phyloP scores from a whole-genome alignment of 1,140 invertebrate genomes.

The Diuraphis noxia region DNA sequence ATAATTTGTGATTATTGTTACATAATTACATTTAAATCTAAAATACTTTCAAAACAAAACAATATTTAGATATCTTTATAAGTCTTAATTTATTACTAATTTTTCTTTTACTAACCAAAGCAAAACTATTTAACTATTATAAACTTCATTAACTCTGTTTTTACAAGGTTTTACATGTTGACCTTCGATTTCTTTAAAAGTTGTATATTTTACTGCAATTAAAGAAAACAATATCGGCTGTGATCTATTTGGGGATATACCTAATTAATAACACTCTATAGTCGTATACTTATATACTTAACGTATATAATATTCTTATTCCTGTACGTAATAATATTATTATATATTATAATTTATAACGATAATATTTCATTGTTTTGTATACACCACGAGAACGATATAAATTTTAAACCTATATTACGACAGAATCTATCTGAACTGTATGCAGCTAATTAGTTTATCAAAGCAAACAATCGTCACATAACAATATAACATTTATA shows the following conservation, averaged over 20 bases:
- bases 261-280: background rate
- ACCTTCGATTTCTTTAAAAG: background rate
- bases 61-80: background rate
- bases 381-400: background rate
- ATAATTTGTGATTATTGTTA: too few relatives aligned
- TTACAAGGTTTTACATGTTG: background rate
- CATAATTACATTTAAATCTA: background rate
- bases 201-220: background rate
- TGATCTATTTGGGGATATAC: background rate
- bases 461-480: constrained; percentile 6
- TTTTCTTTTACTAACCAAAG: background rate
- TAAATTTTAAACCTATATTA: background rate
- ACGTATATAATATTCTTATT: background rate
- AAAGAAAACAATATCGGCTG: background rate
- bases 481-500: constrained; percentile 12
- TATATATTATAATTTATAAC: background rate
- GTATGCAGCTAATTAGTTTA: background rate
- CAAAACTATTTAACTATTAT: background rate
- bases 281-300: background rate
- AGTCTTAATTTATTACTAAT: background rate
- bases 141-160: background rate
- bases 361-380: background rate
- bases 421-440: background rate
- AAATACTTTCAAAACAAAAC: background rate
- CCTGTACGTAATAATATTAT: background rate